Evolutionary conservation across 2,888 invertebrate genomes (phyloP).

Genomic region (Latheticus oryzae): DNA sequence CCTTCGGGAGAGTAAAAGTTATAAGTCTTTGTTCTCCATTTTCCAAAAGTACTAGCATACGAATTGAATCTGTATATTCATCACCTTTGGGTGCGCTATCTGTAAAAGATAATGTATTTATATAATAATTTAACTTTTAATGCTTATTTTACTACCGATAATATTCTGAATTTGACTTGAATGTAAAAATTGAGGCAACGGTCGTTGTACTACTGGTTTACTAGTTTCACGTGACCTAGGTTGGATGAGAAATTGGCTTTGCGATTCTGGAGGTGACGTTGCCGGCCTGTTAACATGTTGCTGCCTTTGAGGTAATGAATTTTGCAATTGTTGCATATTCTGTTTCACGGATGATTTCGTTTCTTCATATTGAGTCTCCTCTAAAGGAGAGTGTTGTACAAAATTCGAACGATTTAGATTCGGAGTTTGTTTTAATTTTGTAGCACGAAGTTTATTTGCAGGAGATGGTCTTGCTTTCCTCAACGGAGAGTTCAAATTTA

Average conservation of each 20-base stretch:
- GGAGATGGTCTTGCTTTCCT: slow-evolving; percentile 5
- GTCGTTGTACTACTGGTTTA: slow-evolving; percentile 51
- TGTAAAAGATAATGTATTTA: slow-evolving; percentile 54
- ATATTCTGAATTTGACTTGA: slow-evolving; percentile 61
- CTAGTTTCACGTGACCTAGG: slow-evolving; percentile 48
- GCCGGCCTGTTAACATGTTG: slow-evolving; percentile 46
- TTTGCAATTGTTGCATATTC: slow-evolving; percentile 51
- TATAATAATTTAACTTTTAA: no score
- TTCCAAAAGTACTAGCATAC: slow-evolving; percentile 82
- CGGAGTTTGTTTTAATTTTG: slow-evolving; percentile 5
- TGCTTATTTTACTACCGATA: no score
- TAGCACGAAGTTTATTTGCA: slow-evolving; percentile 4
- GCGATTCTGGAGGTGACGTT: slow-evolving; percentile 44
- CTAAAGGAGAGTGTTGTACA: slow-evolving; percentile 24
- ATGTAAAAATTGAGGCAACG: slow-evolving; percentile 58
- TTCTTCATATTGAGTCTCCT: slow-evolving; percentile 55
- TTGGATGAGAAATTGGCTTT: slow-evolving; percentile 56
- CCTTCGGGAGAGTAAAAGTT: slow-evolving; percentile 84
- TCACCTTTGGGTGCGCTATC: slow-evolving; percentile 66
- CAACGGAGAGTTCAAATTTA: neutral
- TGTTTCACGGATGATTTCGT: slow-evolving; percentile 52
- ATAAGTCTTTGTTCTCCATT: slow-evolving; percentile 85
- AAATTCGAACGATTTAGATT: slow-evolving; percentile 7
- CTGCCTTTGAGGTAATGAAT: slow-evolving; percentile 48
- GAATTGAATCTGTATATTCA: slow-evolving; percentile 75